Conservation (phyloP, 1,140 invertebrate genomes). For the Lordiphosa mommai region DNA sequence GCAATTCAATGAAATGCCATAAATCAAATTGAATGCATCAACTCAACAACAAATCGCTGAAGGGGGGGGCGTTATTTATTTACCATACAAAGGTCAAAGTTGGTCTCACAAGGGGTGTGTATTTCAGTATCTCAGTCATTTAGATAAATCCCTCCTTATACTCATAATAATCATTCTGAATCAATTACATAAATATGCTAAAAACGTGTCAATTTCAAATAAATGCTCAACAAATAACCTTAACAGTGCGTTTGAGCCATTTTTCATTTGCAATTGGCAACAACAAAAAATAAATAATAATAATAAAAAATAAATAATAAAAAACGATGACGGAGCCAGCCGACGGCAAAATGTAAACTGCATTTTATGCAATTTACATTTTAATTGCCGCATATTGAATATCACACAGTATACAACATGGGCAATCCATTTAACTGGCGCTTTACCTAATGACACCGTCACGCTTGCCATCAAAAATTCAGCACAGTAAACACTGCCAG, state of each 20-base stretch:
- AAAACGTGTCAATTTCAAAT: conserved; percentile 56
- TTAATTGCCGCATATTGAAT: conserved; percentile 64
- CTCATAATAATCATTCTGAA: conserved; percentile 30
- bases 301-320: background rate
- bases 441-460: conserved; percentile 67
- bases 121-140: conserved; percentile 1
- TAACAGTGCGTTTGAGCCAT: conserved; percentile 68
- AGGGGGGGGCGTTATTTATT: conserved; percentile 1
- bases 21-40: conserved; percentile 37
- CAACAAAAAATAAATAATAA: too few relatives aligned
- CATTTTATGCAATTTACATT: conserved; percentile 72
- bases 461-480: conserved; percentile 44
- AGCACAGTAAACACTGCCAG: conserved; percentile 3
- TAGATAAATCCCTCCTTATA: conserved; percentile 11
- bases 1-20: conserved; percentile 44
- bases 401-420: conserved; percentile 22
- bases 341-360: conserved; percentile 49
- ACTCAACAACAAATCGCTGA: background rate
- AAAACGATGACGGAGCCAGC: conserved; percentile 35
- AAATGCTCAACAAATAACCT: conserved; percentile 53
- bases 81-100: conserved; percentile 38
- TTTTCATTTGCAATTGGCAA: conserved; percentile 35
- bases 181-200: conserved; percentile 64
- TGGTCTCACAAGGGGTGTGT: conserved; percentile 38
- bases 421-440: conserved; percentile 56